Evolutionary conservation across 2,797 vertebrate genomes (phyloP).

Genomic region (Cheirogaleus major): DNA sequence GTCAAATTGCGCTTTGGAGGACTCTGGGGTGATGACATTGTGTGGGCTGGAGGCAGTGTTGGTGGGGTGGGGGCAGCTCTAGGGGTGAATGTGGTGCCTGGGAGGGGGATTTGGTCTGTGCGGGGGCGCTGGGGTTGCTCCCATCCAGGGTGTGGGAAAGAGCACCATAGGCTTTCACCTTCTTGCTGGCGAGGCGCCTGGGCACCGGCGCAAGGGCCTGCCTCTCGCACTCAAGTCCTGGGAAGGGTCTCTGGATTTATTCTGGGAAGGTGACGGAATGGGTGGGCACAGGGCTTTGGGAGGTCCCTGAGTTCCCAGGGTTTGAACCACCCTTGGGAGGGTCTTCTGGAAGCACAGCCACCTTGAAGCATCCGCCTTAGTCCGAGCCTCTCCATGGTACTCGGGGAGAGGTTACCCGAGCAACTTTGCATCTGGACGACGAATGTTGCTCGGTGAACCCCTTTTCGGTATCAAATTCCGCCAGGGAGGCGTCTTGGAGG

Average conservation of each 20-base stretch:
- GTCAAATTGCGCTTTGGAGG: accelerated
- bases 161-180: neutral
- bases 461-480: constrained; percentile 65
- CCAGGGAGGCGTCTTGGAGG: constrained; percentile 18
- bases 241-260: no score
- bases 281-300: accelerated
- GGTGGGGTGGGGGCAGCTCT: neutral
- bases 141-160: neutral
- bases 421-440: constrained; percentile 74
- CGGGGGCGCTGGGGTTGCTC: accelerated
- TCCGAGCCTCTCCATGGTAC: constrained; percentile 61
- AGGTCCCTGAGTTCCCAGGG: neutral
- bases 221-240: accelerated
- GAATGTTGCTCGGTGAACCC: constrained; percentile 78
- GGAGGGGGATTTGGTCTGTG: accelerated
- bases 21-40: accelerated
- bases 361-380: neutral
- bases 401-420: constrained; percentile 75
- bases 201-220: accelerated
- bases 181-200: accelerated
- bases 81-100: accelerated
- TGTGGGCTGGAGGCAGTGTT: accelerated
- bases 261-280: neutral
- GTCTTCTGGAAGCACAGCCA: neutral
- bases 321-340: neutral